Evolutionary conservation across 2,888 invertebrate species (phyloP).

Genomic region (Rotaria magnacalcarata): DNA sequence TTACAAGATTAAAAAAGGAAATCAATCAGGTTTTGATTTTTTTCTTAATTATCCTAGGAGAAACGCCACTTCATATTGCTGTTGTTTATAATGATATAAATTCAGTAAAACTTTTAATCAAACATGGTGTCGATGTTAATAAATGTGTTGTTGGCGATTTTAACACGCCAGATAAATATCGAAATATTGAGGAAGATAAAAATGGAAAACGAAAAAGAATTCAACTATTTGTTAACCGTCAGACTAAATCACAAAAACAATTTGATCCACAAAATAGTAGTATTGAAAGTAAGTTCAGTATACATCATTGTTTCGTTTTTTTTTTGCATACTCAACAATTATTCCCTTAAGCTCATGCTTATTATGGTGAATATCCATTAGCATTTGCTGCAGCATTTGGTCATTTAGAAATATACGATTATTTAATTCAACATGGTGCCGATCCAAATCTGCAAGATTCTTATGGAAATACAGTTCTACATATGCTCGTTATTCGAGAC

Average conservation of each 20-base stretch:
- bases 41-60: slow-evolving; percentile 63
- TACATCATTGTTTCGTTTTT: neutral
- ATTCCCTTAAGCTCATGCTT: slow-evolving; percentile 71
- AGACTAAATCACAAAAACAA: neutral
- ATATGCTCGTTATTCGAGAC: slow-evolving; percentile 97
- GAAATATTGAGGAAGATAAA: neutral
- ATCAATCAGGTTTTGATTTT: too few relatives aligned
- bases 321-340: neutral
- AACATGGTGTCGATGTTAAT: slow-evolving; percentile 82
- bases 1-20: too few relatives aligned
- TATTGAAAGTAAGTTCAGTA: neutral
- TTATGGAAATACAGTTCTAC: slow-evolving; percentile 96
- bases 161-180: neutral
- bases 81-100: slow-evolving; percentile 94
- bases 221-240: neutral
- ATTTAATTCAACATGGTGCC: slow-evolving; percentile 81
- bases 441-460: slow-evolving; percentile 91
- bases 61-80: slow-evolving; percentile 86
- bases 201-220: neutral
- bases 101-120: slow-evolving; percentile 82
- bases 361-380: slow-evolving; percentile 90
- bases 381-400: slow-evolving; percentile 96
- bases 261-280: neutral
- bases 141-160: slow-evolving; percentile 77
- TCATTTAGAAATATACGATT: slow-evolving; percentile 91